Percentiles rank a stretch among this genome's conserved stretches.
Evolutionary conservation across 2,113 vertebrate genomes (phyloP).

Genomic region (Limanda limanda): DNA sequence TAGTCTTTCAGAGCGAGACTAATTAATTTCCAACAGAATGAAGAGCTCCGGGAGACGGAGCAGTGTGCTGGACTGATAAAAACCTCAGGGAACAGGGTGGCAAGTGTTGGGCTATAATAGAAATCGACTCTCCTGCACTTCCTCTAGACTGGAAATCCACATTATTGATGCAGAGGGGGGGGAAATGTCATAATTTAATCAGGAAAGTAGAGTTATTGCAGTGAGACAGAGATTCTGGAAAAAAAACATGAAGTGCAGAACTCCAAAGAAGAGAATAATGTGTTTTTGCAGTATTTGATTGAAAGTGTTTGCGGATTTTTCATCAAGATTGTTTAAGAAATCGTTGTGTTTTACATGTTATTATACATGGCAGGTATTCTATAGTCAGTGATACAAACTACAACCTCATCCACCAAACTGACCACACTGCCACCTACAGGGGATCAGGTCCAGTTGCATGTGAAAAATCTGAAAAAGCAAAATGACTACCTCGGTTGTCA

Average conservation of each 20-base stretch:
- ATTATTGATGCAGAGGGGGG: not conserved
- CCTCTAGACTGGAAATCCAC: not conserved
- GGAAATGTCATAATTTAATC: not conserved
- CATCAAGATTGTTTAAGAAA: not conserved
- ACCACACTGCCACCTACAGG: constrained; percentile 72
- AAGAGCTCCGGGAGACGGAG: constrained; percentile 36
- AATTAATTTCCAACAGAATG: constrained; percentile 71
- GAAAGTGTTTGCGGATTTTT: not conserved
- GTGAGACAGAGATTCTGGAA: not conserved
- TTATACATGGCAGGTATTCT: not conserved
- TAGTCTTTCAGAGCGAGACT: constrained; percentile 70
- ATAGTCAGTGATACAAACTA: not conserved
- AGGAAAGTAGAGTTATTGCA: not conserved
- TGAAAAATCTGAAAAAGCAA: not conserved
- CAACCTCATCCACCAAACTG: constrained; percentile 26
- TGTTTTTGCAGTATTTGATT: not conserved
- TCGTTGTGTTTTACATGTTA: too few species aligned
- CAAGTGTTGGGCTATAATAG: constrained; percentile 22
- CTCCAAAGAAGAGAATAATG: not conserved
- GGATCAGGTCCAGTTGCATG: constrained; percentile 29
- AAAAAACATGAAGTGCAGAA: not conserved
- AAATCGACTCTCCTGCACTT: not conserved
- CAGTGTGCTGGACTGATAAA: constrained; percentile 47
- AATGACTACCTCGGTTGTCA: constrained; percentile 21
- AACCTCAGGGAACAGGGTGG: constrained; percentile 35